These are phyloP conservation scores for Pegoplata infirma DNA, from an alignment of 2,888 invertebrate genomes.

Conservation along the genomic window DNA sequence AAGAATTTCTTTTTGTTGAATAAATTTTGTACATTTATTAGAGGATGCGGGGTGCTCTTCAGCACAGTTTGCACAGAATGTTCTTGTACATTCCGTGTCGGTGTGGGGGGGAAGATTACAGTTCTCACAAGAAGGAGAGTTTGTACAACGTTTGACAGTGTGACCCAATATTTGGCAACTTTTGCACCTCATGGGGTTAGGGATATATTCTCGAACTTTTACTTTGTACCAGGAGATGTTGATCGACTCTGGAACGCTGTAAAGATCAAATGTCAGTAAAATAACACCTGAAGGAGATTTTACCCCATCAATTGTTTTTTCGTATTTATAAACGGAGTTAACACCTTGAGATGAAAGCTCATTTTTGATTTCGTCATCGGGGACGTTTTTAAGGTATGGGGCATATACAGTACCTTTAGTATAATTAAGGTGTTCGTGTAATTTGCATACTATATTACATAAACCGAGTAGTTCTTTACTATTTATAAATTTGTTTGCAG, in stretches of 20 bases:
- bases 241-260: too few relatives aligned
- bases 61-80: slow-evolving; percentile 42
- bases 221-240: too few relatives aligned
- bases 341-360: slow-evolving; percentile 48
- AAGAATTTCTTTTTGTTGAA: slow-evolving; percentile 45
- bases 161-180: slow-evolving; percentile 52
- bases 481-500: slow-evolving; percentile 29
- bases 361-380: slow-evolving; percentile 39
- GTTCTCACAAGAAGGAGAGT: slow-evolving; percentile 16
- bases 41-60: slow-evolving; percentile 45
- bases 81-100: slow-evolving; percentile 31
- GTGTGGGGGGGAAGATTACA: slow-evolving; percentile 52
- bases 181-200: too few relatives aligned
- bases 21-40: slow-evolving; percentile 33
- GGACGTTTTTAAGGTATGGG: slow-evolving; percentile 41
- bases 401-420: slow-evolving; percentile 43
- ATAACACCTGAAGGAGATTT: slow-evolving; percentile 1
- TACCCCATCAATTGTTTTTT: background rate
- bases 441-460: slow-evolving; percentile 27
- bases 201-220: too few relatives aligned
- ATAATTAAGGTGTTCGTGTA: slow-evolving; percentile 22
- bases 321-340: slow-evolving; percentile 37
- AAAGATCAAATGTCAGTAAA: background rate
- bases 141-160: slow-evolving; percentile 50
- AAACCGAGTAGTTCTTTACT: slow-evolving; percentile 21